Evolutionary conservation across 2,113 vertebrate species (phyloP).

Genomic region (Lycaon pictus): DNA sequence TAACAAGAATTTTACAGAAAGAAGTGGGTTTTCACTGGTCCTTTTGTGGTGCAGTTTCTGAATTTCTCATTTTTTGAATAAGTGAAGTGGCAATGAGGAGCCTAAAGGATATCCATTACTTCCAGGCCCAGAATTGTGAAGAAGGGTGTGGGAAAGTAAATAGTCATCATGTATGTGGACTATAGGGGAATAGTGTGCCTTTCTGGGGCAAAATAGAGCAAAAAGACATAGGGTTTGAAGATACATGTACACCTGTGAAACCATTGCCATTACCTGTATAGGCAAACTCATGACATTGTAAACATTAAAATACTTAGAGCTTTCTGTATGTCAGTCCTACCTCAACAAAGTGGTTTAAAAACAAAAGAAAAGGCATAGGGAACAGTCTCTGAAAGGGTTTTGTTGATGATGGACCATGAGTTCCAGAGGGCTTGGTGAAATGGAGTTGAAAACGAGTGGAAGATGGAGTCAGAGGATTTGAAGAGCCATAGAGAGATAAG

Average conservation of each 20-base stretch:
- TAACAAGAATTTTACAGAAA: constrained; percentile 7
- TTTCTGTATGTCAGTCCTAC: neutral
- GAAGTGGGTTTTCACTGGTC: neutral
- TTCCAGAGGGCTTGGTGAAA: neutral
- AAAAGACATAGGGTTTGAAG: neutral
- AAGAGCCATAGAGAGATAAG: neutral
- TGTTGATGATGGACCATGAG: neutral
- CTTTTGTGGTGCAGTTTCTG: neutral
- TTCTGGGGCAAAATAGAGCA: neutral
- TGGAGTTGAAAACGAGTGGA: neutral
- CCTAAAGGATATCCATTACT: neutral
- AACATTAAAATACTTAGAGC: neutral
- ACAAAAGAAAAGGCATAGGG: neutral
- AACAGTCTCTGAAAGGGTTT: neutral
- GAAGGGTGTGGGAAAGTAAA: neutral
- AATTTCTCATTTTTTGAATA: constrained; percentile 27
- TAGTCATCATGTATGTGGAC: neutral
- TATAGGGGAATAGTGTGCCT: too few species aligned
- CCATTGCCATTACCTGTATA: neutral
- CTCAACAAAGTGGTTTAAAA: neutral
- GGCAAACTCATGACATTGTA: neutral
- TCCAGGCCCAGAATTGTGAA: neutral
- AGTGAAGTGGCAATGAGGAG: neutral
- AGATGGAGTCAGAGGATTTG: neutral
- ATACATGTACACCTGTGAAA: neutral